Evolutionary conservation across 1,140 invertebrate species (phyloP).

Genomic region (Stratiolaelaps scimitus): DNA sequence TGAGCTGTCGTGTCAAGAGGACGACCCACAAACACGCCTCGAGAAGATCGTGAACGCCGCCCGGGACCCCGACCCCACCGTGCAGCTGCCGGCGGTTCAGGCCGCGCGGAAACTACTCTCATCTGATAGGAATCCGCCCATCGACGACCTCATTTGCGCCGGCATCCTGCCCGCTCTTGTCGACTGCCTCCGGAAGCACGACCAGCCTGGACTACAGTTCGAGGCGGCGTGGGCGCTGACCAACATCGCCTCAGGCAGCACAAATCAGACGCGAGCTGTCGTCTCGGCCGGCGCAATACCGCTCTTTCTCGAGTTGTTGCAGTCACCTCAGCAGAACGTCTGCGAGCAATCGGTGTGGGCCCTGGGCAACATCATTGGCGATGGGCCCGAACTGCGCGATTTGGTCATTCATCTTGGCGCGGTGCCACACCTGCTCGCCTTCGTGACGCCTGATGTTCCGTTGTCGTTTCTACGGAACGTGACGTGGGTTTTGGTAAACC

Average conservation of each 20-base stretch:
- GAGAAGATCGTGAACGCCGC: constrained; percentile 59
- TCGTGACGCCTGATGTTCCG: constrained; percentile 43
- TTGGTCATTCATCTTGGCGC: constrained; percentile 48
- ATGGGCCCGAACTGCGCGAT: constrained; percentile 62
- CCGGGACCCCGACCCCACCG: constrained; percentile 51
- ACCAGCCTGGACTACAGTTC: constrained; percentile 75
- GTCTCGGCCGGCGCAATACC: constrained; percentile 64
- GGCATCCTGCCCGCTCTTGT: constrained; percentile 89
- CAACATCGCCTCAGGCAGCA: constrained; percentile 90
- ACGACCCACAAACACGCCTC: constrained; percentile 49
- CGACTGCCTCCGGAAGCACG: constrained; percentile 65
- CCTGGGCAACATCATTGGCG: constrained; percentile 87
- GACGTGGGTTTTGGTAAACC: constrained; percentile 81
- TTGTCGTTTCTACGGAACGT: constrained; percentile 57
- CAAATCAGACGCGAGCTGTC: constrained; percentile 73
- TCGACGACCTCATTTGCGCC: constrained; percentile 82
- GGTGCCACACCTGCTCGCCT: constrained; percentile 40
- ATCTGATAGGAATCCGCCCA: constrained; percentile 95
- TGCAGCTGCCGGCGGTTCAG: constrained; percentile 68
- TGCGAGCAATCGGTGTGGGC: constrained; percentile 96
- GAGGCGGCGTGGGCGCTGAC: constrained; percentile 96
- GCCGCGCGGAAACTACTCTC: constrained; percentile 84
- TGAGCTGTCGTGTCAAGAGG: constrained; percentile 32
- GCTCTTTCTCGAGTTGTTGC: constrained; percentile 61
- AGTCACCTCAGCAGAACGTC: constrained; percentile 61